phyloP scores from a whole-genome alignment of 1,140 invertebrate species.

The Drosophila busckii region DNA sequence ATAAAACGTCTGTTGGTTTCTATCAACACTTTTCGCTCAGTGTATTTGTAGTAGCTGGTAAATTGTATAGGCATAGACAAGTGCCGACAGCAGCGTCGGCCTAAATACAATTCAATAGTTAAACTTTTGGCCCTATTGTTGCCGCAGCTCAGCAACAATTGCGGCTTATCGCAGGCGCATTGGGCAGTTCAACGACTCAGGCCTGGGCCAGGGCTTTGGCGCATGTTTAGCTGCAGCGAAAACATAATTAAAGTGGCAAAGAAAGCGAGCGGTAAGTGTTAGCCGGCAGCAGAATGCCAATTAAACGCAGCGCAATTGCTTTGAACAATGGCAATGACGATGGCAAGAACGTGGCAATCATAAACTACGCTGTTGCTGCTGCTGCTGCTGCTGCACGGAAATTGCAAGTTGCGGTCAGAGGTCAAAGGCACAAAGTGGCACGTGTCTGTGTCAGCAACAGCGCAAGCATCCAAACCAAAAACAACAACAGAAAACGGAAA shows the following conservation, averaged over 20 bases:
- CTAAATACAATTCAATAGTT: constrained; percentile 68
- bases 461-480: not conserved
- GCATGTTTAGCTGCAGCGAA: constrained; percentile 13
- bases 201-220: not conserved
- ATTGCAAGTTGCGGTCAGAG: constrained; percentile 65
- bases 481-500: constrained; percentile 60
- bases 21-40: too few relatives aligned
- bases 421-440: constrained; percentile 48
- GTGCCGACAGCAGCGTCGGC: constrained; percentile 46
- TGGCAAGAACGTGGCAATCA: constrained; percentile 45
- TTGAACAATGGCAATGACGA: constrained; percentile 32
- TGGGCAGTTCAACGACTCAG: constrained; percentile 48
- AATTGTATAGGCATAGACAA: constrained; percentile 30
- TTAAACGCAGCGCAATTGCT: constrained; percentile 34
- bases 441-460: constrained; percentile 20
- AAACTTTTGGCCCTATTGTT: constrained; percentile 47
- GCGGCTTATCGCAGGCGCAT: constrained; percentile 33
- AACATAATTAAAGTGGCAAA: constrained; percentile 60
- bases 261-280: constrained; percentile 35
- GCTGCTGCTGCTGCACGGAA: constrained; percentile 65
- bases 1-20: too few relatives aligned
- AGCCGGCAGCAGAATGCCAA: constrained; percentile 48
- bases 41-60: constrained; percentile 16
- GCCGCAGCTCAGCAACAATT: constrained; percentile 35
- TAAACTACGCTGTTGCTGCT: constrained; percentile 73